A percentile compares a stretch with the other conserved stretches of the same genome.
Conservation (phyloP, 1,140 invertebrate species). For the Apis mellifera region DNA sequence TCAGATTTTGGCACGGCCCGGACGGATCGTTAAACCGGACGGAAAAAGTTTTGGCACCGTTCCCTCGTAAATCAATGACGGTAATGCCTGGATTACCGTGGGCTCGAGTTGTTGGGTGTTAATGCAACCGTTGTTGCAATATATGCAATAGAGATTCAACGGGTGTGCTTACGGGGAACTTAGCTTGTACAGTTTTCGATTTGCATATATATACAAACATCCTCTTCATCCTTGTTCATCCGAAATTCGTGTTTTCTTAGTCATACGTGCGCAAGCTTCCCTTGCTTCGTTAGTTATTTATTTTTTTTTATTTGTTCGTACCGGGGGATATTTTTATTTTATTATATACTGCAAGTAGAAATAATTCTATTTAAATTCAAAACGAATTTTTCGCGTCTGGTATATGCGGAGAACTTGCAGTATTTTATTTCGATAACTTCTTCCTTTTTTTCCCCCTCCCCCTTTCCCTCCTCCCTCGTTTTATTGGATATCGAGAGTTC, state of each 20-base stretch:
- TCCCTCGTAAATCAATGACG: conserved; percentile 53
- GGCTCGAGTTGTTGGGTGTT: conserved; percentile 34
- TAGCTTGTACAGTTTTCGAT: conserved; percentile 33
- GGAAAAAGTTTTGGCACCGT: conserved; percentile 56
- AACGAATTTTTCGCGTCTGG: neutral
- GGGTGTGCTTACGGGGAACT: conserved; percentile 19
- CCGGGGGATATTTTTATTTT: neutral
- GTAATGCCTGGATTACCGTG: conserved; percentile 52
- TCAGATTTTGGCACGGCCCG: conserved; percentile 31
- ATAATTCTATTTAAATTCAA: neutral
- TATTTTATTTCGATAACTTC: neutral
- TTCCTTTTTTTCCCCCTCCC: neutral
- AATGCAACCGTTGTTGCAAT: conserved; percentile 46
- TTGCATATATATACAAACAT: conserved; percentile 23
- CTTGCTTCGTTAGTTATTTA: neutral
- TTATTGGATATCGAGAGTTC: neutral
- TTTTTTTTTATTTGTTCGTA: neutral
- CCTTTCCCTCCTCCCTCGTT: too few relatives aligned
- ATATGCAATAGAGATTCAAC: conserved; percentile 7
- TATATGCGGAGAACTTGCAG: neutral
- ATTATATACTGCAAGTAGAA: too few relatives aligned
- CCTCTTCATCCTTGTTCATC: conserved; percentile 15
- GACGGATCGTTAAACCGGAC: conserved; percentile 31
- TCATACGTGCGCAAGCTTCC: neutral
- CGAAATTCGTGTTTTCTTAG: neutral